Evolutionary conservation across 2,888 invertebrate genomes (phyloP).

Genomic region (Oligia fasciuncula): DNA sequence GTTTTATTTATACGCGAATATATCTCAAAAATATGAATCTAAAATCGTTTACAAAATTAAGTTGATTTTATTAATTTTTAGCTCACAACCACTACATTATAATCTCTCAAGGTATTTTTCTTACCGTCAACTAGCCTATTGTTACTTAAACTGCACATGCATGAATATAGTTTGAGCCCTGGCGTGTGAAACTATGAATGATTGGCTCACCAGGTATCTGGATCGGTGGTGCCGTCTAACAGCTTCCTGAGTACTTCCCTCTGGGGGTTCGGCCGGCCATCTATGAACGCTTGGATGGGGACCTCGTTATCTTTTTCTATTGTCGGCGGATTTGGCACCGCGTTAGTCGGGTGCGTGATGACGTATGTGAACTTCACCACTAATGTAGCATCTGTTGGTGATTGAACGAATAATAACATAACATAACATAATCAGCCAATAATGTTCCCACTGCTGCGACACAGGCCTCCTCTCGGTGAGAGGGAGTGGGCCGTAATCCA

Average conservation of each 20-base stretch:
- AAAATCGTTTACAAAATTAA: neutral
- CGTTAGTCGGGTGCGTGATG: constrained; percentile 93
- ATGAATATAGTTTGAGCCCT: neutral
- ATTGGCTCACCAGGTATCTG: constrained; percentile 79
- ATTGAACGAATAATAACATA: neutral
- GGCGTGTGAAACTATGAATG: neutral
- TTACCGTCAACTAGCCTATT: neutral
- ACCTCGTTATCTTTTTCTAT: constrained; percentile 91
- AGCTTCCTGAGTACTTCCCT: constrained; percentile 91
- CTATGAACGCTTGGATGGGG: constrained; percentile 86
- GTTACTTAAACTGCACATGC: neutral
- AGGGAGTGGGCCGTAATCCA: too few relatives aligned
- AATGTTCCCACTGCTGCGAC: too few relatives aligned
- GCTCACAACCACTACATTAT: neutral
- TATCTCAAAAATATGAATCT: neutral
- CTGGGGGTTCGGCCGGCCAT: constrained; percentile 90
- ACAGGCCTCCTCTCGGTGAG: too few relatives aligned
- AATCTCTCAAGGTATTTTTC: neutral
- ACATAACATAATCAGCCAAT: too few relatives aligned
- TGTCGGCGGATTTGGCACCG: constrained; percentile 92
- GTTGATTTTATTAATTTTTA: neutral
- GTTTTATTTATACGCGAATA: neutral
- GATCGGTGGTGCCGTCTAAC: constrained; percentile 85
- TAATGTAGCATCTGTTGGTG: constrained; percentile 90
- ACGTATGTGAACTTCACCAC: constrained; percentile 93